Evolutionary conservation across 1,140 invertebrate species (phyloP), one percentile per base, ranked within the genome.

Genomic region (Schlechtendalia chinensis): DNA sequence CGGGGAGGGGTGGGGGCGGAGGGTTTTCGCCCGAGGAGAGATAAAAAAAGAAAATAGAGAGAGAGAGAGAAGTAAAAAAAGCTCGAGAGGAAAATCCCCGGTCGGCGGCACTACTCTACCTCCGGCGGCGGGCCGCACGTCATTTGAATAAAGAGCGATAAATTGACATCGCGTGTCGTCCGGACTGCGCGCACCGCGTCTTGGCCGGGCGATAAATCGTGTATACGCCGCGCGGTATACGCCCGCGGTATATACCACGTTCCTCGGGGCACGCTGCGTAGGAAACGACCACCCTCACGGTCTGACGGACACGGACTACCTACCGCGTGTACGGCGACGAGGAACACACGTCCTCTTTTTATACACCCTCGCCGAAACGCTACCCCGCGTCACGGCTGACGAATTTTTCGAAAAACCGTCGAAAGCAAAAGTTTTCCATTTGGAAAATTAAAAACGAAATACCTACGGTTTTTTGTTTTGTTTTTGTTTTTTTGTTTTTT

Each of bases 81-180:
- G 11, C 10, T 14, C 10, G 53, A 45, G 39, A 69, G 39, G 32
- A 39, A 39, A 39, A 39, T 24, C 65, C 16, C 65, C 65, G 5
- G 19, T 12, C n/a, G n/a, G n/a, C n/a, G n/a, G n/a, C n/a, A n/a
- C n/a, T n/a, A n/a, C n/a, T 47, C 5, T 45, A 45, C 39, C 19
- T 29, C 74, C n/a, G n/a, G n/a, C n/a, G n/a, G n/a, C n/a, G n/a
- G 47, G 45, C 16, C 54, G 69, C 32, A 61, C 39, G 75, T 77
- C 74, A 77, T 79, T 79, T 79, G 75, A 79, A 79, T 79, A 79
- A 79, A 79, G 75, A 79, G 75, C 75, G 45, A 79, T 79, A 79
- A 79, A 79, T 79, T 79, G 75, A 79, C 75, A 79, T 79, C 75
- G 75, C 58, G 75, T 59, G 75, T 79, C 75, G 75, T 79, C 75